These are phyloP conservation scores for Spea hammondii DNA, from an alignment of 2,797 vertebrate genomes.

Conservation along the genomic window DNA sequence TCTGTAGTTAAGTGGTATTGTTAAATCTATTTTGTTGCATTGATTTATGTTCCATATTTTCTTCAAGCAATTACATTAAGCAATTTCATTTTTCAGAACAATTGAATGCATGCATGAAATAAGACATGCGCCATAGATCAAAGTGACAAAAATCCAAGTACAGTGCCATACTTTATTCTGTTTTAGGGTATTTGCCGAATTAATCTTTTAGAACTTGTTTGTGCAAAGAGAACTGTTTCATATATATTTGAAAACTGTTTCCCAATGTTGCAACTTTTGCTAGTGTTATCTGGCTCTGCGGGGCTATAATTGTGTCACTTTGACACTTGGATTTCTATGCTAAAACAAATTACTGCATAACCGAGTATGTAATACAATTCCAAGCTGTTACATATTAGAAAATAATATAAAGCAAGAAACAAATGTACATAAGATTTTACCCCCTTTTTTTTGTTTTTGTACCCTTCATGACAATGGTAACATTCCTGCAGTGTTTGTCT, in stretches of 20 bases:
- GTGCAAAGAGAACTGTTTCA: neutral
- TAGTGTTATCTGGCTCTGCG: neutral
- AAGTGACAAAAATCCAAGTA: constrained; percentile 18
- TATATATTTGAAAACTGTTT: neutral
- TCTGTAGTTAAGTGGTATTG: constrained; percentile 11
- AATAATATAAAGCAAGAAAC: too few relatives aligned
- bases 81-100: constrained; percentile 23
- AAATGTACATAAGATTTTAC: too few relatives aligned
- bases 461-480: too few relatives aligned
- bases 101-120: constrained; percentile 36
- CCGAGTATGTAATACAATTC: too few relatives aligned
- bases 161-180: constrained; percentile 5
- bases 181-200: constrained; percentile 19
- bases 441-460: too few relatives aligned
- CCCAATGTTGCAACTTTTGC: neutral
- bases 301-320: too few relatives aligned
- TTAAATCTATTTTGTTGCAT: constrained; percentile 15
- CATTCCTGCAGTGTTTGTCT: too few relatives aligned
- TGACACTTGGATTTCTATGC: too few relatives aligned
- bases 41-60: constrained; percentile 42
- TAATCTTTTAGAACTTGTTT: constrained; percentile 20
- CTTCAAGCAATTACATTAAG: constrained; percentile 42
- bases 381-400: too few relatives aligned
- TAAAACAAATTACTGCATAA: too few relatives aligned
- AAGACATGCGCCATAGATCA: constrained; percentile 28